Evolutionary conservation across 2,888 invertebrate genomes (phyloP), one percentile per base, ranked within the genome.

Genomic region (Slavum lentiscoides): DNA sequence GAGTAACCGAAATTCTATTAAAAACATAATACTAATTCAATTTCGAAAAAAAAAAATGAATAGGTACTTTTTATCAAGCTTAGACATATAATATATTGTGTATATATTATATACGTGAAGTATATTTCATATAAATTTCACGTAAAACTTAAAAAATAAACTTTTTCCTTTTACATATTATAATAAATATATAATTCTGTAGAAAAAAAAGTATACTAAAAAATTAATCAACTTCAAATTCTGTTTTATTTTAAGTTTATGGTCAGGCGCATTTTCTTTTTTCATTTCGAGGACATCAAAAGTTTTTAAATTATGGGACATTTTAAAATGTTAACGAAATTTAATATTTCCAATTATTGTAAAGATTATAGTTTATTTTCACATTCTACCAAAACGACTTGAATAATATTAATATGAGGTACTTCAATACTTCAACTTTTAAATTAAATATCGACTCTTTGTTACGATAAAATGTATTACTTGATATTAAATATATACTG

Each of bases 371-470:
- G 11, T 55, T 64, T 66, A 74, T 66, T 55, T 74, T 74, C n/a
- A 15, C 61, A 23, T 39, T 64, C 66, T 21, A 39, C 15, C n/a
- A 30, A 64, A 53, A 19, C 53, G 43, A 2, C 43, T 43, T 43
- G 43, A 43, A 43, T 59, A 23, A 30, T 43, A 19, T 23, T 53
- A 15, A n/a, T 17, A 53, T 53, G 21, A 39, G 61, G 21, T 61
- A 74, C 53, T 64, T 74, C 15, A 74, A 74, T 37, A 64, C 53
- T 21, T n/a, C 17, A 74, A 74, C 74, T 64, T 64, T 74, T 66
- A 37, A 64, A 64, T 23, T 61, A 72, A 61, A 23, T 72, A 72
- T 43, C 39, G 43, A 72, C 43, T n/a, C n/a, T 23, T 59, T 61
- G 58, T 72, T 70, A 49, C 21, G 59, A 49, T 73, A 30, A 61